Base-by-base conservation (phyloP, 1,140 invertebrate genomes). In the Sycophila sp. region DNA sequence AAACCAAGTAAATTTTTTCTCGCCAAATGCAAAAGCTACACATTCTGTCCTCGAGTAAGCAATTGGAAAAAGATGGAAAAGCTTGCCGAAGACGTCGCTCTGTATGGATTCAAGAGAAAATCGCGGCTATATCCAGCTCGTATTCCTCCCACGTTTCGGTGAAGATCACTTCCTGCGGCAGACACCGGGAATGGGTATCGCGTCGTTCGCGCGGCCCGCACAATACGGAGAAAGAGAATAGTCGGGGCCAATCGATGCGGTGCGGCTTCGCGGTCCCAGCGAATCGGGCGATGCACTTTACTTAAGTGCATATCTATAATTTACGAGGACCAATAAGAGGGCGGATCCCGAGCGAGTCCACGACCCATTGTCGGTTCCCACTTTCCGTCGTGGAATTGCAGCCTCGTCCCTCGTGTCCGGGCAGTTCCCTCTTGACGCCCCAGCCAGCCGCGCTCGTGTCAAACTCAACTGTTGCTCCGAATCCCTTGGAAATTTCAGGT, bases 251-350 rank as follows among this genome's bases (percentile, higher is more conserved):
- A 64, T 53, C 47, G 62, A 64, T 64, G 42, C 45, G 30, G 42
- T 26, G 2, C 17, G 17, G 19, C 22, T 11, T 56, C 15, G 36
- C 11, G 45, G 28, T 26, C 26, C 7, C 6, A 56, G 66, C 60
- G 69, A 74, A 73, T 77, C 67, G 51, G 70, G 34, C 34, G 67
- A 60, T 65, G 73, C 76, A 77, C 76, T 77, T 76, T 74, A 72
- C 74, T 76, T 77, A 76, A 77, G 73, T 77, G 74, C 72, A 74
- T 75, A 77, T 77, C 74, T 69, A 77, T 77, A 76, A 77, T 76
- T 77, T 77, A 77, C 62, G 70, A 26, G 70, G 55, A 63, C 69
- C 76, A 73, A 77, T 74, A 75, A 74, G 72, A 47, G 19, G 19
- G 17, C 42, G 75, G 73, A 75, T 69, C 63, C 65, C 67, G 65